Conservation (phyloP, 2,797 vertebrate species). For the Halcyon chelicuti region DNA sequence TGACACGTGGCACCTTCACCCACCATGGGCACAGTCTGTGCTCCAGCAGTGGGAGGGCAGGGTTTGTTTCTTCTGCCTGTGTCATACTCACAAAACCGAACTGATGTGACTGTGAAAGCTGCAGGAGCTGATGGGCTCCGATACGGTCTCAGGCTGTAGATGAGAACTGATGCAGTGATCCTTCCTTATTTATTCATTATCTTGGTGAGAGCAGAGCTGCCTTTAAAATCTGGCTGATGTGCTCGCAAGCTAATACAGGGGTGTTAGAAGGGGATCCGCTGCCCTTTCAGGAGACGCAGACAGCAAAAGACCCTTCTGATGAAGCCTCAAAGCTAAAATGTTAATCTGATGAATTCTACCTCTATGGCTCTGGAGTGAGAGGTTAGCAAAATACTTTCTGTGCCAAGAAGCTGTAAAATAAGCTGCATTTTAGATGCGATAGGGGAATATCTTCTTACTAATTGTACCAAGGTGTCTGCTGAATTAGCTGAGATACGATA, state of each 20-base stretch:
- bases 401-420: conserved; percentile 56
- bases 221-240: background rate
- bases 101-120: background rate
- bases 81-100: accelerated
- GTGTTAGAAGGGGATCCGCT: background rate
- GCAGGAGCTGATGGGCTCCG: background rate
- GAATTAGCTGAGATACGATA: conserved; percentile 22
- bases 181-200: background rate
- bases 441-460: conserved; percentile 68
- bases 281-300: background rate
- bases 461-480: conserved; percentile 40
- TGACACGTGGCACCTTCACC: background rate
- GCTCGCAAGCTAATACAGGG: accelerated
- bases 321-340: conserved; percentile 22
- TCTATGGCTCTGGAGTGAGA: conserved; percentile 24
- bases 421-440: conserved; percentile 47
- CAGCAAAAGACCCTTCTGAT: conserved; percentile 11
- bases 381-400: conserved; percentile 61
- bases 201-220: background rate
- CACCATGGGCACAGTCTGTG: background rate
- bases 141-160: background rate
- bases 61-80: background rate
- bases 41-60: background rate
- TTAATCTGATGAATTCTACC: conserved; percentile 66
- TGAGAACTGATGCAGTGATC: background rate